Base-by-base conservation (phyloP, 2,888 invertebrate genomes). In the Apotomis turbidana region DNA sequence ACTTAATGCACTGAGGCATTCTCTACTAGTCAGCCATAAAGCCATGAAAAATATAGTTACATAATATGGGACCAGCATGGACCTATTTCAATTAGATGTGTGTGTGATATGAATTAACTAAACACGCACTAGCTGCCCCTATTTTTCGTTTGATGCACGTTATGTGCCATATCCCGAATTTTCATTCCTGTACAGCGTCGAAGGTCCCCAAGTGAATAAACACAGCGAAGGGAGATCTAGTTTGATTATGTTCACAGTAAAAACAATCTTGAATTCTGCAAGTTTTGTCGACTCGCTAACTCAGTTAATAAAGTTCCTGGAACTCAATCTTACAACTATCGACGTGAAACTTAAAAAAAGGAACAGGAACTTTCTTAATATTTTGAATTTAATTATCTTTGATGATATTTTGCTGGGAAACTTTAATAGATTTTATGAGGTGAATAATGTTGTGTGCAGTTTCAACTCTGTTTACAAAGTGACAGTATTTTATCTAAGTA, bases 271-370 rank as follows among this genome's bases (percentile, higher is more conserved):
- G 82, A 81, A 84, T 85, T 82, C 82, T 77, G 78, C 78, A 83
- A 87, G 83, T 86, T 86, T 76, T 80, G 80, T 77, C 83, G 81
- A 80, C 81, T 74, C 74, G 81, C 81, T 86, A 89, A 90, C 87
- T 89, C 87, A 87, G 89, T 91, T 90, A 90, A 83, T 86, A 82
- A 87, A 86, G 81, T 86, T 84, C 82, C 83, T 82, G 44, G 55
- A 64, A 73, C 68, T 69, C 68, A 69, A 63, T 69, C 63, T 64
- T 38, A 49, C 59, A 71, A 63, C 75, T 73, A 75, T 69, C 73
- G 69, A 73, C 55, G 59, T 13, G 46, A 15, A 70, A 63, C 70
- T 70, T 63, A 4, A 58, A 70, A 69, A 66, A 70, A 70, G 38
- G 51, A 59, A 52, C 12, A n/a, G 4, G 2, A 63, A 57, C 61